Base-by-base conservation (phyloP, 2,888 invertebrate species). In the Gymnocheta viridis region DNA sequence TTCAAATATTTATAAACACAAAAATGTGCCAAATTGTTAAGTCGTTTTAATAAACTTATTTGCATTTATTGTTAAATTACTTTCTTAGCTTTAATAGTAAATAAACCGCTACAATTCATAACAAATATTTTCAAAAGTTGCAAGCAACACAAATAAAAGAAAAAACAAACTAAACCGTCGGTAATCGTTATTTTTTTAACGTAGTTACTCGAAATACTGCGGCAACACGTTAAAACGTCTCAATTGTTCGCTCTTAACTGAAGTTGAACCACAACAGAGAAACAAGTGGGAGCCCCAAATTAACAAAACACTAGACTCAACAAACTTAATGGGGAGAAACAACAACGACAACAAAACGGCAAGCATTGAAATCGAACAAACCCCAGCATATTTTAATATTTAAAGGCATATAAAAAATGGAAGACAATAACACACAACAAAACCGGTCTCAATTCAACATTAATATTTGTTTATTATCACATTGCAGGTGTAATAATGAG, bases 181-280 rank as follows among this genome's bases (percentile, higher is more conserved):
- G 73, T 22, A 47, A 64, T 17, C 19, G 67, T 47, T 27, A 44
- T 47, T 41, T 12, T 41, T 12, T 1, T 29, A 38, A 69, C 84
- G 86, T 66, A 5, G 82, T 14, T n/a, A n/a, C n/a, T n/a, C n/a
- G n/a, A n/a, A 38, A 32, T 54, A 69, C 60, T 77, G 84, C 81
- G 77, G 64, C 81, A 81, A 81, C 81, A 81, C 84, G 84, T 81
- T 81, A 87, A 87, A 86, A 88, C 89, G 86, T 86, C 82, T 86
- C 87, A 69, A 84, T 85, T 78, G 85, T 86, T 88, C 88, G 88
- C 86, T 88, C 87, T 81, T 86, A 87, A 89, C 90, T 89, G 87
- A 88, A 81, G 54, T 73, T 49, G 27, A 85, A 82, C 80, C 85
- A 82, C 78, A 86, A 87, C 85, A 87, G 86, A 86, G 86, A 87